Percentiles rank a stretch among this genome's conserved stretches.
phyloP scores from a whole-genome alignment of 30 jellyfish, hydroid and myxozoan genomes.

The Aurelia aurita region DNA sequence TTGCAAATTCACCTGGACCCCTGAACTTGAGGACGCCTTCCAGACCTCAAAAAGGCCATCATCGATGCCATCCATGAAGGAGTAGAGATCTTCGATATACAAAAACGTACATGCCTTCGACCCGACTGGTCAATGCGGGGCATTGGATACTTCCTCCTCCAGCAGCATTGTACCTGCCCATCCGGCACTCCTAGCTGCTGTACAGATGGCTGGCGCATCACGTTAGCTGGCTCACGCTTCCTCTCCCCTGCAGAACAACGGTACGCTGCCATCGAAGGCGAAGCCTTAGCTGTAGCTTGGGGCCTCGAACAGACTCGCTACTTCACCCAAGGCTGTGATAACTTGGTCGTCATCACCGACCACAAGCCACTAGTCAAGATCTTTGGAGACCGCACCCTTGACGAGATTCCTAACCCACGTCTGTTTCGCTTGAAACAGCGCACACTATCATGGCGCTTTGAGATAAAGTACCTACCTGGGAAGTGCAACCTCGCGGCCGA shows the following conservation, averaged over 20 bases:
- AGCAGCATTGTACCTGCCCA: slow-evolving; percentile 27
- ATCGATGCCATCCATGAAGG: slow-evolving; percentile 16
- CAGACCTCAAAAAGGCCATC: slow-evolving; percentile 19
- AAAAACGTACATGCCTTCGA: slow-evolving; percentile 31
- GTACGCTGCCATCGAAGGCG: slow-evolving; percentile 37
- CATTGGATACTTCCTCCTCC: slow-evolving; percentile 33
- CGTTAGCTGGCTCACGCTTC: slow-evolving; percentile 20
- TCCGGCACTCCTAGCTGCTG: slow-evolving; percentile 7
- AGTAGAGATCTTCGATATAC: slow-evolving; percentile 28
- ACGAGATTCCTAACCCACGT: slow-evolving; percentile 5
- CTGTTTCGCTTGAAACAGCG: not conserved
- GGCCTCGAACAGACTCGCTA: slow-evolving; percentile 7
- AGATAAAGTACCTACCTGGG: slow-evolving; percentile 13
- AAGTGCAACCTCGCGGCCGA: slow-evolving; percentile 19
- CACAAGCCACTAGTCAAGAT: slow-evolving; percentile 21
- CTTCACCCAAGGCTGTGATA: slow-evolving; percentile 37
- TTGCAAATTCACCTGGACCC: slow-evolving; percentile 24
- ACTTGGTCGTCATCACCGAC: slow-evolving; percentile 7
- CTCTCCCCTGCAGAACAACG: slow-evolving; percentile 16
- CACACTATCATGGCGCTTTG: slow-evolving; percentile 25
- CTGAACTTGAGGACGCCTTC: slow-evolving; percentile 17
- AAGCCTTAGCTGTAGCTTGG: slow-evolving; percentile 11
- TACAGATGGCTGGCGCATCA: slow-evolving; percentile 31
- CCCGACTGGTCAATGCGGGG: slow-evolving; percentile 57
- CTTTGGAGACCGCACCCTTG: slow-evolving; percentile 36